Percentiles rank a stretch among this genome's conserved stretches.
phyloP scores from a whole-genome alignment of 2,113 vertebrate species.

The Nothobranchius kuhntae region DNA sequence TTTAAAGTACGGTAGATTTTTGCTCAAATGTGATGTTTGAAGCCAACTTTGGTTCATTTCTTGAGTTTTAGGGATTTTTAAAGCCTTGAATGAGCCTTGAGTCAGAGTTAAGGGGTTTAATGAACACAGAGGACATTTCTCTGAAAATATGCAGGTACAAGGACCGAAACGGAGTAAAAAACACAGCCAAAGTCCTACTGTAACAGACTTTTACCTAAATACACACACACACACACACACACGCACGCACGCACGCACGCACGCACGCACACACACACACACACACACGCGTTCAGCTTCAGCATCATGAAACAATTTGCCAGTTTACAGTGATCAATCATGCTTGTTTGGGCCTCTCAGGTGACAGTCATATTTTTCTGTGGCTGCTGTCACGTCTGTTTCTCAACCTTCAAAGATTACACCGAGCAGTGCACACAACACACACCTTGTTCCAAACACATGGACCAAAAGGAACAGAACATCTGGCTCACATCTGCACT shows the following conservation, averaged over 20 bases:
- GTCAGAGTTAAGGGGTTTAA: not conserved
- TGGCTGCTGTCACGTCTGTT: conserved; percentile 44
- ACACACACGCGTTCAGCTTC: not conserved
- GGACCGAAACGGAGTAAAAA: not conserved
- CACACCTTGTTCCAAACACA: not conserved
- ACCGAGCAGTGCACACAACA: conserved; percentile 21
- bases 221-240: not conserved
- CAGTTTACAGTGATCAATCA: conserved; percentile 55
- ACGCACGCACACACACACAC: too few species aligned
- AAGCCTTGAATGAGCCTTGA: not conserved
- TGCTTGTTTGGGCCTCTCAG: conserved; percentile 40
- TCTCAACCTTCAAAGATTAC: conserved; percentile 33
- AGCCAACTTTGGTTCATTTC: not conserved
- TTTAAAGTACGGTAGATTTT: not conserved
- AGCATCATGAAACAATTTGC: conserved; percentile 60
- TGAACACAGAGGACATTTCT: not conserved
- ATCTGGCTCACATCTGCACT: conserved; percentile 49
- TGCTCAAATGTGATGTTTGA: not conserved
- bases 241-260: not conserved
- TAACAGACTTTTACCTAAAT: not conserved
- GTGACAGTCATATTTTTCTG: conserved; percentile 48
- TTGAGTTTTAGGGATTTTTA: not conserved
- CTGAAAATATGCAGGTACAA: not conserved
- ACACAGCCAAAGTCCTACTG: not conserved
- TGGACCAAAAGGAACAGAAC: conserved; percentile 55